Percentiles rank a stretch among this genome's conserved stretches.
phyloP scores from a whole-genome alignment of 2,888 invertebrate genomes.

The Cephus pygmeus region DNA sequence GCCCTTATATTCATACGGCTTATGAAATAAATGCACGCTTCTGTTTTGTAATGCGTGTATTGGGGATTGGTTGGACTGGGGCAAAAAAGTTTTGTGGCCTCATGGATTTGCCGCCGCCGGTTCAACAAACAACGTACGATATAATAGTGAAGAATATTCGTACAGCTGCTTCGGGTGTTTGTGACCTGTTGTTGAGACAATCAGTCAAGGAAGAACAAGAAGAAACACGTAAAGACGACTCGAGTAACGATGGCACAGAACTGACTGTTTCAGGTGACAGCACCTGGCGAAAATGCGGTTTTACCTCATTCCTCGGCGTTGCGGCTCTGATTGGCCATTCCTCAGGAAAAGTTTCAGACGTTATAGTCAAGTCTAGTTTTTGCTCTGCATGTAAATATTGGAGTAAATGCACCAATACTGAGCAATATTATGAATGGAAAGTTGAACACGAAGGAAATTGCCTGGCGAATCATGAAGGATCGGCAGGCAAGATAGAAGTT shows the following conservation, averaged over 20 bases:
- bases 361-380: conserved; percentile 17
- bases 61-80: conserved; percentile 15
- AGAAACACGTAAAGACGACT: conserved; percentile 10
- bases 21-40: conserved; percentile 8
- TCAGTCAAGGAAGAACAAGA: conserved; percentile 18
- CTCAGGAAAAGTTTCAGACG: conserved; percentile 22
- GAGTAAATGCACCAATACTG: conserved; percentile 12
- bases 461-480: conserved; percentile 14
- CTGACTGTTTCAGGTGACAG: conserved; percentile 21
- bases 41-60: conserved; percentile 4
- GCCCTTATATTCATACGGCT: conserved; percentile 10
- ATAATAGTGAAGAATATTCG: conserved; percentile 6
- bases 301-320: conserved; percentile 22
- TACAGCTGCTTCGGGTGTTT: conserved; percentile 10
- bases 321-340: conserved; percentile 24
- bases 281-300: conserved; percentile 22
- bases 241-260: conserved; percentile 1
- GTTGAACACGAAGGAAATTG: conserved; percentile 18
- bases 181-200: conserved; percentile 9
- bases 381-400: conserved; percentile 22
- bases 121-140: conserved; percentile 16
- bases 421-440: conserved; percentile 22
- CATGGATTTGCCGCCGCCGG: conserved; percentile 14
- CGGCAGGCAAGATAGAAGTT: conserved; percentile 26
- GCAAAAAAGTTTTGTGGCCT: conserved; percentile 14